Conservation (phyloP, 2,113 vertebrate species). For the Gymnobelideus leadbeateri region DNA sequence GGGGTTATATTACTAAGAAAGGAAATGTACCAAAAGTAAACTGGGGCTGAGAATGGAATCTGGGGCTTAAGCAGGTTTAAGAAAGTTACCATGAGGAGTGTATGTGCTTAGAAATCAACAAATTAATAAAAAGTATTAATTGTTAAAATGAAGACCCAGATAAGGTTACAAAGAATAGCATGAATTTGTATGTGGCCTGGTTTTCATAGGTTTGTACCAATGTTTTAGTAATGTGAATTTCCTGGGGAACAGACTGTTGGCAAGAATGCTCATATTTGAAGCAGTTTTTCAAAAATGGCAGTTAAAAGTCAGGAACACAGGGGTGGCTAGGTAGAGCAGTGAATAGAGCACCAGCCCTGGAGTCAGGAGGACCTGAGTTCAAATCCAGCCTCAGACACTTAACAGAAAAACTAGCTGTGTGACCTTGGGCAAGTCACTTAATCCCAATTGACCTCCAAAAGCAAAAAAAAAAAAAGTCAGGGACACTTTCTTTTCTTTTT, state of each 20-base stretch:
- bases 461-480: too few relatives aligned
- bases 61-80: not conserved
- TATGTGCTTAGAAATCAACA: not conserved
- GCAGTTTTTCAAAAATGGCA: fast-evolving
- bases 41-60: not conserved
- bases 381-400: too few relatives aligned
- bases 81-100: not conserved
- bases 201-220: not conserved
- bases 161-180: not conserved
- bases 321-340: too few relatives aligned
- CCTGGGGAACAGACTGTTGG: not conserved
- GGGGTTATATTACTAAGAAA: not conserved
- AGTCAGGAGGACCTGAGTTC: too few relatives aligned
- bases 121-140: not conserved
- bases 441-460: too few relatives aligned
- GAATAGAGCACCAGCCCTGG: too few relatives aligned
- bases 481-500: too few relatives aligned
- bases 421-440: too few relatives aligned
- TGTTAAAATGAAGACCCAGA: not conserved
- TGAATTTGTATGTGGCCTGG: not conserved
- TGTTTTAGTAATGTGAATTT: not conserved
- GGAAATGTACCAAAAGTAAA: not conserved
- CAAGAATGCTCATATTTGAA: not conserved
- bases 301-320: not conserved
- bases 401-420: too few relatives aligned